phyloP scores from a whole-genome alignment of 2,797 vertebrate genomes.

The Bufotes viridis region DNA sequence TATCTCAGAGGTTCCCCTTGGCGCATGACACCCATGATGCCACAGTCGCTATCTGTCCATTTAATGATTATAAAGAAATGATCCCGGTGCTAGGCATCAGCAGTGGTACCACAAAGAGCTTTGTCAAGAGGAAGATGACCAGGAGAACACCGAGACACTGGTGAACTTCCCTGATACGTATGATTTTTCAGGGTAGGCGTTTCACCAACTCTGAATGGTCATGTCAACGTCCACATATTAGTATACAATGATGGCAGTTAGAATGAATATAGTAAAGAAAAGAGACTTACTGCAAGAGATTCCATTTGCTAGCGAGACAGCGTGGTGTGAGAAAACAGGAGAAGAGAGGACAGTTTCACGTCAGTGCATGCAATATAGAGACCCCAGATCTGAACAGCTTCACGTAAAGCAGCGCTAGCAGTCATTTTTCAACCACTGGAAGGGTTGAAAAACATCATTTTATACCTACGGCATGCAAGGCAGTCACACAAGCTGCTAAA shows the following conservation, averaged over 20 bases:
- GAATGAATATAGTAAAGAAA: slow-evolving; percentile 77
- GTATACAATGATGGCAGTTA: neutral
- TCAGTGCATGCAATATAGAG: slow-evolving; percentile 83
- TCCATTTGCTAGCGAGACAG: slow-evolving; percentile 99
- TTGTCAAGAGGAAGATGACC: neutral
- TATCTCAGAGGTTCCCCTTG: neutral
- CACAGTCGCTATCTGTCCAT: neutral
- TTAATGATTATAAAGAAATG: neutral
- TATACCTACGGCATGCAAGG: slow-evolving; percentile 72
- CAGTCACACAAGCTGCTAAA: slow-evolving; percentile 61
- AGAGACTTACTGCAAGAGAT: slow-evolving; percentile 99
- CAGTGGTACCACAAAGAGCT: neutral
- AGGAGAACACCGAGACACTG: neutral
- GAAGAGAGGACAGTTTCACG: slow-evolving; percentile 90
- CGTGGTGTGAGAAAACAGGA: slow-evolving; percentile 90
- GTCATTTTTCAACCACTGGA: slow-evolving; percentile 69
- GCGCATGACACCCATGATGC: neutral
- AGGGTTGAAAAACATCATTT: slow-evolving; percentile 68
- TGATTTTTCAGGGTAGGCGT: neutral
- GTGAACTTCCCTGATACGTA: neutral
- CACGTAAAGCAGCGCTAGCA: slow-evolving; percentile 75
- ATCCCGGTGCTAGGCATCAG: neutral
- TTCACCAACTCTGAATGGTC: neutral
- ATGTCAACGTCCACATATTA: neutral
- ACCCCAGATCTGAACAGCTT: slow-evolving; percentile 72